Evolutionary conservation across 2,888 invertebrate species (phyloP), one percentile per base, ranked within the genome.

Genomic region (Nomada flava): DNA sequence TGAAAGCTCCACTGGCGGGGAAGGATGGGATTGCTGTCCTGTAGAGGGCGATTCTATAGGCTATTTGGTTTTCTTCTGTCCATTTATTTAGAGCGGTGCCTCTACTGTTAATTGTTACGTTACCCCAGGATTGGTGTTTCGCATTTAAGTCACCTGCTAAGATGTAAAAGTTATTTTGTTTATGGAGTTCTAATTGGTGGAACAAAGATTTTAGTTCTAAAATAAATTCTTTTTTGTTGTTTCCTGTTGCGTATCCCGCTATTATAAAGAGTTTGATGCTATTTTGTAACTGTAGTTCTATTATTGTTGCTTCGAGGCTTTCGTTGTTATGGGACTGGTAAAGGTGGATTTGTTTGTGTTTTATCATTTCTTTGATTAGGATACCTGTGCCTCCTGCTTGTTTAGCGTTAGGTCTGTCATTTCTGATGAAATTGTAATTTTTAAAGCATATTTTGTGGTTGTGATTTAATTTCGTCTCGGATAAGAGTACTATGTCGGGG

Each of bases 81-180:
- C 20, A 20, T 20, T 20, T 20, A 20, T 20, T 20, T 20, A 20
- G 20, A 20, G 20, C 20, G 20, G 20, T 20, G 20, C 20, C 20
- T 20, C 20, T 20, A 20, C 20, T 20, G 20, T 20, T 20, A 20
- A 20, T 20, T 20, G 20, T 20, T 20, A 23, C 1, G 4, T 75
- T 75, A 1, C 18, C 15, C 68, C 75, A 75, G 5, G 52, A 36
- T 0, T n/a, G 1, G 18, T 68, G 68, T 29, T 62, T 26, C 0
- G 62, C 68, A 4, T 88, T 86, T 7, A 84, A n/a, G 13, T 88
- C 87, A 0, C 87, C 84, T 0, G 85, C 85, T 7, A 88, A 11
- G 0, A 86, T n/a, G 10, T 65, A 88, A 69, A 69, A 82, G 10
- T 76, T 70, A 2, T 76, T 77, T 0, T n/a, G 1, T 10, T 59